A percentile compares a stretch with the other conserved stretches of the same genome.
These are phyloP conservation scores for Autographa gamma DNA, from an alignment of 2,888 invertebrate species.

Conservation along the genomic window DNA sequence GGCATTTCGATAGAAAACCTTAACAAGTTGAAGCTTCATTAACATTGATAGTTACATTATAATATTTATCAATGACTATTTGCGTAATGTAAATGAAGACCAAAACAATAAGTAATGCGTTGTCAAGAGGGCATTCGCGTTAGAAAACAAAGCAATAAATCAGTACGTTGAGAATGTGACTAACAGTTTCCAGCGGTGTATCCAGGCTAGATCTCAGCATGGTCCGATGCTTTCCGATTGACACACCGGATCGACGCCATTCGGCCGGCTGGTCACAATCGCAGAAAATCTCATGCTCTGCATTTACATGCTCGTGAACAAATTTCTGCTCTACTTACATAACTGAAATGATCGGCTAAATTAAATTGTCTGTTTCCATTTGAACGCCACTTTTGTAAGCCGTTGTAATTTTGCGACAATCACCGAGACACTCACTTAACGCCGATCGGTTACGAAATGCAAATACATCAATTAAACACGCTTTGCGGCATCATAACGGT, in stretches of 20 bases:
- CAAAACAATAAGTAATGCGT: conserved; percentile 36
- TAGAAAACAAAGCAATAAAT: conserved; percentile 67
- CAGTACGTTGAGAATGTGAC: conserved; percentile 68
- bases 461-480: conserved; percentile 69
- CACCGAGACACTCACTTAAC: conserved; percentile 61
- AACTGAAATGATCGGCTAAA: conserved; percentile 81
- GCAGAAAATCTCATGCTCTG: conserved; percentile 79
- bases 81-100: conserved; percentile 42
- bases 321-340: conserved; percentile 84
- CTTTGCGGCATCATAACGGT: conserved; percentile 65
- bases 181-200: conserved; percentile 71
- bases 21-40: background rate
- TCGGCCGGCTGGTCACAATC: conserved; percentile 73
- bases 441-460: conserved; percentile 70
- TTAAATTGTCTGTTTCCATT: conserved; percentile 79
- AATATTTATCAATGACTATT: conserved; percentile 1
- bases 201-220: conserved; percentile 75
- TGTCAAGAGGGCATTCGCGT: conserved; percentile 57
- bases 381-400: conserved; percentile 67
- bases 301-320: conserved; percentile 74
- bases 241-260: conserved; percentile 60
- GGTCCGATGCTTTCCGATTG: conserved; percentile 73
- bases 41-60: background rate
- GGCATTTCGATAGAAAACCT: conserved; percentile 4
- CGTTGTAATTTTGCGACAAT: conserved; percentile 69